phyloP scores from a whole-genome alignment of 92 coral and sea anemone species.

The Bergia puertoricense region DNA sequence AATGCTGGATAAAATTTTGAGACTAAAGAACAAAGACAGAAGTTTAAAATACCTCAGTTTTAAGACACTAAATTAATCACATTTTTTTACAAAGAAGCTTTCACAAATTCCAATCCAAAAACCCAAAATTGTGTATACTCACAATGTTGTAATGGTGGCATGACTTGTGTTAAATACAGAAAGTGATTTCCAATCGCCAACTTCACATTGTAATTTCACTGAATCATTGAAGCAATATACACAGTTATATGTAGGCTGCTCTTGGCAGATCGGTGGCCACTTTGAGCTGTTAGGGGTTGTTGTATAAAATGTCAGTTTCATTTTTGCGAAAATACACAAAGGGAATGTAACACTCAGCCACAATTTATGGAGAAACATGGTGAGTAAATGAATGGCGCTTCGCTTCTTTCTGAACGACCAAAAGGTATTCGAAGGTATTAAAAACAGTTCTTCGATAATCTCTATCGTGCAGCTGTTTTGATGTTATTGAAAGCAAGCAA shows the following conservation, averaged over 20 bases:
- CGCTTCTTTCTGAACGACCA: no score
- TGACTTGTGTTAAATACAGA: not conserved
- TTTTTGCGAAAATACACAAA: not conserved
- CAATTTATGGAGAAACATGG: no score
- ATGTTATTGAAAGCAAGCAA: no score
- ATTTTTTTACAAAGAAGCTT: not conserved
- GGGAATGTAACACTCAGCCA: no score
- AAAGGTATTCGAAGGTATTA: no score
- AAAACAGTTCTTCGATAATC: no score
- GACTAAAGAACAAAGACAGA: no score
- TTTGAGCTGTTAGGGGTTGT: not conserved
- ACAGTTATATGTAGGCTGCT: not conserved
- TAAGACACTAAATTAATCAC: not conserved
- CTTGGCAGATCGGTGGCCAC: not conserved
- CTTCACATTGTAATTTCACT: not conserved
- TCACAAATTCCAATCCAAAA: not conserved
- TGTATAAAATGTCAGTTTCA: not conserved
- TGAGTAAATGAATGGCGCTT: no score
- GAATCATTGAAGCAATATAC: not conserved
- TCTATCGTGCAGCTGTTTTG: no score
- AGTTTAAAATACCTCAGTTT: no score
- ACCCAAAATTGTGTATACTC: not conserved
- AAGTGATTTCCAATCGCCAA: not conserved
- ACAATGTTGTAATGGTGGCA: not conserved
- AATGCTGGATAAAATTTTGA: not conserved